A percentile compares a stretch with the other conserved stretches of the same genome.
Conservation (phyloP, 2,888 invertebrate genomes). For the Cerceris rybyensis region DNA sequence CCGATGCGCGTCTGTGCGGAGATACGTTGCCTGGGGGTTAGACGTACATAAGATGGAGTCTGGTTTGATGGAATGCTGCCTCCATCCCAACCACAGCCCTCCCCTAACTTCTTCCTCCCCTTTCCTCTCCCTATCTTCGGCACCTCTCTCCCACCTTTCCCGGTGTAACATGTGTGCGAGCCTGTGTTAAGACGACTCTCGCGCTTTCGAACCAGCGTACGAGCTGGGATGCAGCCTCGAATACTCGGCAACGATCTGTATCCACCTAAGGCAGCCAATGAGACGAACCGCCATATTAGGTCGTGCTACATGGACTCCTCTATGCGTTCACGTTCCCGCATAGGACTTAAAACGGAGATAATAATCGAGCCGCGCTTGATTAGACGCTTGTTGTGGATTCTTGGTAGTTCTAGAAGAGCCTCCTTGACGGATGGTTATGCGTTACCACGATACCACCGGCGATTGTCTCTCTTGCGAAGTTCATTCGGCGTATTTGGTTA, state of each 20-base stretch:
- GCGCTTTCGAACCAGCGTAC: slow-evolving; percentile 48
- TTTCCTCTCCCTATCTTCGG: slow-evolving; percentile 51
- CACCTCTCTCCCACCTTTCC: slow-evolving; percentile 58
- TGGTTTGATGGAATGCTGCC: slow-evolving; percentile 81
- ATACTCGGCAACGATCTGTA: slow-evolving; percentile 50
- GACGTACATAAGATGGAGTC: slow-evolving; percentile 79
- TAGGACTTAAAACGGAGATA: slow-evolving; percentile 68
- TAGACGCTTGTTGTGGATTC: slow-evolving; percentile 57
- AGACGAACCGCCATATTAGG: slow-evolving; percentile 73
- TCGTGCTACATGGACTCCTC: slow-evolving; percentile 56
- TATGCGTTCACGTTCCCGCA: slow-evolving; percentile 60
- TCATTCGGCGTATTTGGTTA: slow-evolving; percentile 42
- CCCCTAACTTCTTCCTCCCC: slow-evolving; percentile 53
- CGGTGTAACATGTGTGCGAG: slow-evolving; percentile 57
- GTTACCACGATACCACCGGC: background rate
- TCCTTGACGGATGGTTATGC: slow-evolving; percentile 32
- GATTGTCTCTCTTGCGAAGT: slow-evolving; percentile 24
- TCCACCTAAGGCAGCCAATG: slow-evolving; percentile 59
- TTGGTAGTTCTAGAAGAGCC: slow-evolving; percentile 29
- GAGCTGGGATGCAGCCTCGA: slow-evolving; percentile 26
- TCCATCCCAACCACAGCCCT: slow-evolving; percentile 69
- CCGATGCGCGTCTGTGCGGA: slow-evolving; percentile 29
- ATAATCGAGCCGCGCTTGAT: slow-evolving; percentile 70
- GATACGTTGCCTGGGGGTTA: slow-evolving; percentile 74
- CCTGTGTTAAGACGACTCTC: slow-evolving; percentile 55